phyloP scores from a whole-genome alignment of 2,113 vertebrate genomes.

The Actinemys pallida region DNA sequence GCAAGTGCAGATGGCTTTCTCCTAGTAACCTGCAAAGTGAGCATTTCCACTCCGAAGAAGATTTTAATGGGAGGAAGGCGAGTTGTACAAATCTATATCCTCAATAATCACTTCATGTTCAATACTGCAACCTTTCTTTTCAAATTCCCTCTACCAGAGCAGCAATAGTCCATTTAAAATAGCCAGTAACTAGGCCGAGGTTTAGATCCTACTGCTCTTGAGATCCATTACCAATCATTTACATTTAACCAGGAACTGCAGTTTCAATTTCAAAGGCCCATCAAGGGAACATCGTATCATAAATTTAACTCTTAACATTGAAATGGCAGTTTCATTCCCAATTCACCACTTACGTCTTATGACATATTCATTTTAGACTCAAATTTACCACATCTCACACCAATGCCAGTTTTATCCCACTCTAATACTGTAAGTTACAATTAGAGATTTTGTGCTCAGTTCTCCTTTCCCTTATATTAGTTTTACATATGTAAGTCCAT shows the following conservation, averaged over 20 bases:
- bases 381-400: background rate
- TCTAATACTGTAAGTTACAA: background rate
- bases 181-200: background rate
- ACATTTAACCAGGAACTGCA: background rate
- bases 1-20: background rate
- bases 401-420: background rate
- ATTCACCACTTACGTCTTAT: background rate
- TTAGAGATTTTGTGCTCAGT: background rate
- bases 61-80: background rate
- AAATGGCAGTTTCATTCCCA: background rate
- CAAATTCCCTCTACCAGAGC: background rate
- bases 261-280: background rate
- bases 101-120: background rate
- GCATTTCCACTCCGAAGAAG: background rate
- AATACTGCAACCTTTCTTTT: constrained; percentile 21
- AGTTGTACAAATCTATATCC: background rate
- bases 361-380: background rate
- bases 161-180: constrained; percentile 6
- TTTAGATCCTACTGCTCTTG: background rate
- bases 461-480: background rate
- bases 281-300: background rate
- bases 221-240: background rate
- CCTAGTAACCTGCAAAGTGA: background rate
- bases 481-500: background rate
- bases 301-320: background rate